Conservation (phyloP, 2,797 vertebrate species). For the Sus cebifrons region DNA sequence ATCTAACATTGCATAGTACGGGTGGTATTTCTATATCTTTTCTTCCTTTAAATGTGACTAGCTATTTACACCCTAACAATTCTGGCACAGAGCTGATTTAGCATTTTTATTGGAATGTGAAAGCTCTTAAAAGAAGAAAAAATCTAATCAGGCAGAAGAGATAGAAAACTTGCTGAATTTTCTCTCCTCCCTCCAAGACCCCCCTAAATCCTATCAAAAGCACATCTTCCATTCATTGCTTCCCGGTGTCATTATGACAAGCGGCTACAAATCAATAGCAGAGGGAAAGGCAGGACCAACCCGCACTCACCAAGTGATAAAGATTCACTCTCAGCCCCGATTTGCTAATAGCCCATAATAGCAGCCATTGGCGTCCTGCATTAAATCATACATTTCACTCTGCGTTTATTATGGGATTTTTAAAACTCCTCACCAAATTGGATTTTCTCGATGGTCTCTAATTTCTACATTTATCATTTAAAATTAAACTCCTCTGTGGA, state of each 20-base stretch:
- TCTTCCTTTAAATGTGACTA: slow-evolving; percentile 90
- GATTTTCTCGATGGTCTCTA: slow-evolving; percentile 96
- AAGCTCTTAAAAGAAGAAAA: slow-evolving; percentile 93
- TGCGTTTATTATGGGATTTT: slow-evolving; percentile 94
- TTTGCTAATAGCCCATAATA: slow-evolving; percentile 97
- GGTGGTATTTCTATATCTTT: slow-evolving; percentile 88
- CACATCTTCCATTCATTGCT: slow-evolving; percentile 93
- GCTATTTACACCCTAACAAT: slow-evolving; percentile 92
- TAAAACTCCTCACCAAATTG: slow-evolving; percentile 96
- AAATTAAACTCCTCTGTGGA: slow-evolving; percentile 94
- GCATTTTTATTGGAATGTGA: slow-evolving; percentile 94
- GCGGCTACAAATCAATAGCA: slow-evolving; percentile 93
- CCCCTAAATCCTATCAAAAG: slow-evolving; percentile 92
- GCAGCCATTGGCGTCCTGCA: slow-evolving; percentile 94
- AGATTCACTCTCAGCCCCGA: slow-evolving; percentile 92
- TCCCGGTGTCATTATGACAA: slow-evolving; percentile 94
- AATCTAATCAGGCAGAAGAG: slow-evolving; percentile 94
- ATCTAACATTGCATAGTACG: slow-evolving; percentile 75
- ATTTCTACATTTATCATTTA: slow-evolving; percentile 99
- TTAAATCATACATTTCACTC: slow-evolving; percentile 96
- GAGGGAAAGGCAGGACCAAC: slow-evolving; percentile 90
- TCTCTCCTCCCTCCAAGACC: slow-evolving; percentile 85
- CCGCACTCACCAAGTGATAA: slow-evolving; percentile 90
- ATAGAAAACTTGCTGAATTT: slow-evolving; percentile 94
- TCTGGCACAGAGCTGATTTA: slow-evolving; percentile 92